Evolutionary conservation across 2,113 vertebrate genomes (phyloP).

Genomic region (Microtus richardsoni): DNA sequence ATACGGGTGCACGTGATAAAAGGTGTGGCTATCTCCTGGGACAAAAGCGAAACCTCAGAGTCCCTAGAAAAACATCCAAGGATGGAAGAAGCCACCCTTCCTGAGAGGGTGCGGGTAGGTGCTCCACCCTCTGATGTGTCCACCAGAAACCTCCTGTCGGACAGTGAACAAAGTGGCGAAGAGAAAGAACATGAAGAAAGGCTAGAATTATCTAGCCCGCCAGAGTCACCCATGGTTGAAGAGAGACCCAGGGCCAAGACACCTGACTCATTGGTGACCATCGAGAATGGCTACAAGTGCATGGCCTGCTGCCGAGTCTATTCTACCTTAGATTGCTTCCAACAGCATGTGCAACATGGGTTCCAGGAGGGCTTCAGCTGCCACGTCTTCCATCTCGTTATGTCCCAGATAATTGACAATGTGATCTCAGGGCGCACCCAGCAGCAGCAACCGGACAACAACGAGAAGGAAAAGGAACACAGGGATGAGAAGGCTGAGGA

Average conservation of each 20-base stretch:
- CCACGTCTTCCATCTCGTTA: conserved; percentile 73
- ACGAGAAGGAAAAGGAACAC: background rate
- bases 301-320: conserved; percentile 80
- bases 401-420: conserved; percentile 47
- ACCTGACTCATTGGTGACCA: conserved; percentile 71
- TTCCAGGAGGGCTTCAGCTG: conserved; percentile 79
- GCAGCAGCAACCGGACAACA: background rate
- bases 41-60: conserved; percentile 36
- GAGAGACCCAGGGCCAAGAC: conserved; percentile 68
- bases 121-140: conserved; percentile 40
- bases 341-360: conserved; percentile 61
- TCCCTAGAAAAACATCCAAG: conserved; percentile 28
- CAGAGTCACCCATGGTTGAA: background rate
- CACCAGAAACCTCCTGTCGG: conserved; percentile 67
- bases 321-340: conserved; percentile 58
- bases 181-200: conserved; percentile 40
- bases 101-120: background rate
- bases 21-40: conserved; percentile 72
- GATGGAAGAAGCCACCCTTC: conserved; percentile 62
- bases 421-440: background rate
- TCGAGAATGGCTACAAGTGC: conserved; percentile 71
- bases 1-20: conserved; percentile 72
- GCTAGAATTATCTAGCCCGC: background rate
- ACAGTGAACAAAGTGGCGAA: conserved; percentile 32
- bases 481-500: background rate